Evolutionary conservation across 2,113 vertebrate genomes (phyloP).

Genomic region (Pelusios castaneus): DNA sequence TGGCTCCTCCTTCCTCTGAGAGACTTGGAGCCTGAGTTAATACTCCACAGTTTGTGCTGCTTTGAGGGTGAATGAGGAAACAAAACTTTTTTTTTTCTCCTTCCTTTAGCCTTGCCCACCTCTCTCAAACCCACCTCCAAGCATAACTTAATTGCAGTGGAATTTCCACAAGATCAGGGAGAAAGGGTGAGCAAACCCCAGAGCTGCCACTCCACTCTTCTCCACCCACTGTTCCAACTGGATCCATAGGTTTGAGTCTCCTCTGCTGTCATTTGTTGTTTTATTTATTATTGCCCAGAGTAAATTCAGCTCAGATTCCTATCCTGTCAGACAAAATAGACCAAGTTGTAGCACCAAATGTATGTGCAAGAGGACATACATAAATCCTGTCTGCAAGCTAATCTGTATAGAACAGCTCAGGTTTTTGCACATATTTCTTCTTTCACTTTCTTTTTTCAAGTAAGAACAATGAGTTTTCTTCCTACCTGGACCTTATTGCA

Average conservation of each 20-base stretch:
- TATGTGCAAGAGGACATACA: not conserved
- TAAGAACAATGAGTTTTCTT: not conserved
- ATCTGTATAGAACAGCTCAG: not conserved
- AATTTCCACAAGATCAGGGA: not conserved
- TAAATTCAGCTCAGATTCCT: not conserved
- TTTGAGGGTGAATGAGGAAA: not conserved
- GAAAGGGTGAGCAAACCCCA: not conserved
- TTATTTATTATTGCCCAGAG: not conserved
- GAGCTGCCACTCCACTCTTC: not conserved
- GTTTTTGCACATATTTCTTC: not conserved
- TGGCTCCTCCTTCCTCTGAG: not conserved
- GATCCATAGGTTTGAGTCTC: not conserved
- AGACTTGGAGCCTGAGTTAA: not conserved
- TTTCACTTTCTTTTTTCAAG: not conserved
- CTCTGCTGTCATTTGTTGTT: constrained; percentile 20
- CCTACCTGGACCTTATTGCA: not conserved
- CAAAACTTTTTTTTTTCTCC: not conserved
- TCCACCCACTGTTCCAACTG: not conserved
- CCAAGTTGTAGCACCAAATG: not conserved
- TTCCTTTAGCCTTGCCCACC: not conserved
- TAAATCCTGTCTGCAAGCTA: not conserved
- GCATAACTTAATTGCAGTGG: not conserved
- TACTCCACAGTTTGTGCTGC: not conserved
- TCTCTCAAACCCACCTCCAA: not conserved
- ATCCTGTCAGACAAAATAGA: not conserved